Conservation (phyloP, 2,888 invertebrate genomes). For the Athalia rosae region DNA sequence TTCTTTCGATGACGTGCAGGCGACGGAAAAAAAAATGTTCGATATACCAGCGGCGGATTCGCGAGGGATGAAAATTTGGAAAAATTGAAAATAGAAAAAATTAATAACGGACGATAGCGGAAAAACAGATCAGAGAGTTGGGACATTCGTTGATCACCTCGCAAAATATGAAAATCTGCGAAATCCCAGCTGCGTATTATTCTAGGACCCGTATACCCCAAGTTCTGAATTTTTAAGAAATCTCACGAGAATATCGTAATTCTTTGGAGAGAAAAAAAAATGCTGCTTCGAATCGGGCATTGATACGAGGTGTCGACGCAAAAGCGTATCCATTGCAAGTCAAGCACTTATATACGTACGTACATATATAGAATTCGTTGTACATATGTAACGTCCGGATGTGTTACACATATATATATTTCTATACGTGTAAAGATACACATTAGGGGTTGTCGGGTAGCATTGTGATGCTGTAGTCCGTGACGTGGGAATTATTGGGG, state of each 20-base stretch:
- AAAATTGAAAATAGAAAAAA: neutral
- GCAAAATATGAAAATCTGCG: too few species aligned
- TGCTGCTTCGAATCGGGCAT: neutral
- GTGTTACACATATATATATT: neutral
- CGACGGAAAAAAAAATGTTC: neutral
- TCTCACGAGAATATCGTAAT: too few species aligned
- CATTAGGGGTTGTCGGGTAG: conserved; percentile 37
- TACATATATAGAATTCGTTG: neutral
- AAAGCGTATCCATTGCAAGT: neutral
- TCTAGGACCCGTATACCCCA: too few species aligned
- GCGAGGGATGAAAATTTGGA: neutral
- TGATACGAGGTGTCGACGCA: neutral
- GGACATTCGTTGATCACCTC: too few species aligned
- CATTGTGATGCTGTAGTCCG: conserved; percentile 56
- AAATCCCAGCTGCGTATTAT: too few species aligned
- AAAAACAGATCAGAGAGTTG: neutral
- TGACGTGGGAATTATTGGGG: conserved; percentile 66
- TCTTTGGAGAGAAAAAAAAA: neutral
- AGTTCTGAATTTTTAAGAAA: too few species aligned
- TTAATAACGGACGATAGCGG: neutral
- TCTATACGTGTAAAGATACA: conserved; percentile 30
- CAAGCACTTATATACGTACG: conserved; percentile 4
- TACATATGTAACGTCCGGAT: too few species aligned
- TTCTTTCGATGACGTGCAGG: neutral
- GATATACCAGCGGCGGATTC: neutral